Evolutionary conservation across 2,888 invertebrate species (phyloP).

Genomic region (Dastarcus helophoroides): DNA sequence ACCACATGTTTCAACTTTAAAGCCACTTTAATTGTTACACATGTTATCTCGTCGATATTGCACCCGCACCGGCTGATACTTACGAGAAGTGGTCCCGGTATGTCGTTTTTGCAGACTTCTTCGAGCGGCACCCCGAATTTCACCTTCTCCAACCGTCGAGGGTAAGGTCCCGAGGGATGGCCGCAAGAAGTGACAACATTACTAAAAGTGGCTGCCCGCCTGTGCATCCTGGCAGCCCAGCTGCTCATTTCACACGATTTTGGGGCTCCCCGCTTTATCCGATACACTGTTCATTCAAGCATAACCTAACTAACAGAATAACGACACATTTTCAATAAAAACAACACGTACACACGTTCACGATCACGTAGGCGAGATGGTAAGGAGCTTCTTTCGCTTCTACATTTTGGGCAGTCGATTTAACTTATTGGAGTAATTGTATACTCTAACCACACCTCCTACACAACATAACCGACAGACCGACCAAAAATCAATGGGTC

Average conservation of each 20-base stretch:
- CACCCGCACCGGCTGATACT: no score
- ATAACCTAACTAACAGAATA: conserved; percentile 27
- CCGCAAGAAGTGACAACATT: conserved; percentile 87
- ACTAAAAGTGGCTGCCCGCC: conserved; percentile 80
- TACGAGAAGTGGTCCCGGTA: conserved; percentile 84
- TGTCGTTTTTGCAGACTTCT: conserved; percentile 90
- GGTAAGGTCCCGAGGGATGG: conserved; percentile 73
- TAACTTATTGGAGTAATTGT: conserved; percentile 9
- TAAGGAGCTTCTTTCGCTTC: conserved; percentile 9
- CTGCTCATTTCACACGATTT: conserved; percentile 58
- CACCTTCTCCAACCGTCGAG: conserved; percentile 79
- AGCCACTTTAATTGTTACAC: not conserved
- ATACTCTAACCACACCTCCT: conserved; percentile 12
- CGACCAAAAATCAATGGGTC: conserved; percentile 12
- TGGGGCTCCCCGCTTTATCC: conserved; percentile 8
- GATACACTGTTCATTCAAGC: conserved; percentile 23
- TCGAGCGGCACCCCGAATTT: conserved; percentile 87
- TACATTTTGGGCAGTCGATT: conserved; percentile 8
- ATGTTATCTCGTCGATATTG: not conserved
- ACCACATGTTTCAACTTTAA: not conserved
- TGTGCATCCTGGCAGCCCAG: conserved; percentile 87
- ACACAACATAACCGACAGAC: conserved; percentile 7
- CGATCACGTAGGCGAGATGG: conserved; percentile 5
- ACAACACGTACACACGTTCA: not conserved
- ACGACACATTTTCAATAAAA: conserved; percentile 5